A percentile compares a stretch with the other conserved stretches of the same genome.
Evolutionary conservation across 64 coral and sea anemone genomes (phyloP).

Genomic region (Pocillopora damicornis): DNA sequence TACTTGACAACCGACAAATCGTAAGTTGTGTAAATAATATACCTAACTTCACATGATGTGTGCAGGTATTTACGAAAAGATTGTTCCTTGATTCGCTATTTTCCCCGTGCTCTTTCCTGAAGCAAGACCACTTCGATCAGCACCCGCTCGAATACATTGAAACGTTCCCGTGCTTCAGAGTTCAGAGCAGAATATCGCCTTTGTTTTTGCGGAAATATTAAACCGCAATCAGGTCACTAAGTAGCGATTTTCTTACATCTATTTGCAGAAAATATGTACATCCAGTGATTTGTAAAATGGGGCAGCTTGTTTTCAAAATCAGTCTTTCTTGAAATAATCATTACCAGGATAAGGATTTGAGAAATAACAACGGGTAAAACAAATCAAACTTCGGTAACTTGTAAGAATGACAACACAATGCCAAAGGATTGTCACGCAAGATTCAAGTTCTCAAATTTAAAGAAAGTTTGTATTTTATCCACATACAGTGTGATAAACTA

Average conservation of each 20-base stretch:
- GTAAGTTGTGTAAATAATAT: neutral
- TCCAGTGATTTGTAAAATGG: neutral
- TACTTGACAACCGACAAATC: constrained; percentile 31
- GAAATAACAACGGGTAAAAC: neutral
- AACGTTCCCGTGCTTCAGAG: too few relatives aligned
- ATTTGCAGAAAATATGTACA: too few relatives aligned
- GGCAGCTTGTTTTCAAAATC: neutral
- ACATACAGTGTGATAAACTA: neutral
- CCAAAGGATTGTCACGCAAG: neutral
- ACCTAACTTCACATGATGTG: neutral
- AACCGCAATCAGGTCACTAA: too few relatives aligned
- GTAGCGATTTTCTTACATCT: too few relatives aligned
- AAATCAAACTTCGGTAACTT: neutral
- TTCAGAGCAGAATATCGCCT: too few relatives aligned
- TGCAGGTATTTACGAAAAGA: neutral
- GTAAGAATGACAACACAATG: too few relatives aligned
- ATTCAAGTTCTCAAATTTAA: neutral
- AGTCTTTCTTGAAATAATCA: neutral
- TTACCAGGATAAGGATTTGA: neutral
- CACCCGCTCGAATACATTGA: too few relatives aligned
- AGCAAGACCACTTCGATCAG: too few relatives aligned
- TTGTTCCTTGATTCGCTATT: too few relatives aligned
- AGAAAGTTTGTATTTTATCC: neutral
- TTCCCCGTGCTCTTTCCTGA: too few relatives aligned
- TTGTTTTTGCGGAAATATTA: too few relatives aligned